Evolutionary conservation across 1,140 invertebrate genomes (phyloP).

Genomic region (Drosophila leontia): DNA sequence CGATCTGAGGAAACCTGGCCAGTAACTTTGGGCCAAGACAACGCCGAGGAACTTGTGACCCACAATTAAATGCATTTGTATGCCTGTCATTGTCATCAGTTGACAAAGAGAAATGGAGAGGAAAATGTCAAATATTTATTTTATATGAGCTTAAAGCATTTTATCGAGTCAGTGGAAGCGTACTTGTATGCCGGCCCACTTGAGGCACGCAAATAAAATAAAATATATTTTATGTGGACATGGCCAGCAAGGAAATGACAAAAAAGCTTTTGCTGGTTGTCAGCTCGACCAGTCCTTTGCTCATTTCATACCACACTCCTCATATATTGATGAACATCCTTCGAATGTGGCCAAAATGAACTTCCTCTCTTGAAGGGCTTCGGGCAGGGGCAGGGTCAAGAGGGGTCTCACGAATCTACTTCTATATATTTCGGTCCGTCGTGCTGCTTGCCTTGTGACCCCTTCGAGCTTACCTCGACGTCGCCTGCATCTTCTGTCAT

Average conservation of each 20-base stretch:
- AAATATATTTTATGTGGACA: constrained; percentile 71
- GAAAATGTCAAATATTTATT: constrained; percentile 76
- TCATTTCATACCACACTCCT: constrained; percentile 65
- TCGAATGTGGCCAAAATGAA: constrained; percentile 51
- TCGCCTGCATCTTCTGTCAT: constrained; percentile 63
- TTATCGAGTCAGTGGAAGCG: constrained; percentile 33
- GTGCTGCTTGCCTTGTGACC: constrained; percentile 58
- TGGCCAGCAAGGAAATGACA: constrained; percentile 46
- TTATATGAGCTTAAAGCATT: constrained; percentile 64
- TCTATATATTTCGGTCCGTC: constrained; percentile 58
- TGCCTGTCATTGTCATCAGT: constrained; percentile 74
- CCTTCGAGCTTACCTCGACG: constrained; percentile 9
- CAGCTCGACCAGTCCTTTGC: constrained; percentile 62
- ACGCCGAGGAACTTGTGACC: constrained; percentile 34
- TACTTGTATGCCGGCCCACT: constrained; percentile 29
- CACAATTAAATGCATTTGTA: constrained; percentile 80
- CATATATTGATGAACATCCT: constrained; percentile 64
- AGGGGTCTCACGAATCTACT: constrained; percentile 41
- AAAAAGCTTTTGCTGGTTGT: constrained; percentile 60
- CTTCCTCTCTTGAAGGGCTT: constrained; percentile 25
- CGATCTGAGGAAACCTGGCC: constrained; percentile 12
- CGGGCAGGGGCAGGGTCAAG: constrained; percentile 23
- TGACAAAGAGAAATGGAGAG: constrained; percentile 47
- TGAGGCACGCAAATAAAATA: constrained; percentile 68
- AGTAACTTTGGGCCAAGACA: constrained; percentile 32